These are phyloP conservation scores for Eulemur rufifrons DNA, from an alignment of 2,113 vertebrate genomes.

Conservation along the genomic window DNA sequence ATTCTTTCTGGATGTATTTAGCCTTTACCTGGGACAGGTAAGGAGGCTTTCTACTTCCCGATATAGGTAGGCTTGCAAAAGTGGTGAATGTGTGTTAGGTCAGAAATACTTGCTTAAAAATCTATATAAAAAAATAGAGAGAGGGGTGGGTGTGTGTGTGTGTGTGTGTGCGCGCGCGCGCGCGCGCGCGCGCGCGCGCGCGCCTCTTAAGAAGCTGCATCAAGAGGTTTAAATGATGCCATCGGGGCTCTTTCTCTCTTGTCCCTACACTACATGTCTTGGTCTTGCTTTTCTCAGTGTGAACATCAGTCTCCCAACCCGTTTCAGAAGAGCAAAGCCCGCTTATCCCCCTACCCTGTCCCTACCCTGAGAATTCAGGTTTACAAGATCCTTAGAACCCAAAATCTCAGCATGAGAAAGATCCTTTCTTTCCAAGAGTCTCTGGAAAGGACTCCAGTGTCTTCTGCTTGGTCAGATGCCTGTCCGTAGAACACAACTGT, in stretches of 20 bases:
- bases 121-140: background rate
- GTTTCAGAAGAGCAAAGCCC: background rate
- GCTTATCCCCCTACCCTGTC: fast-evolving
- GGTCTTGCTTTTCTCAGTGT: background rate
- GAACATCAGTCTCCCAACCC: background rate
- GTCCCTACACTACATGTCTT: background rate
- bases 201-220: background rate
- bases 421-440: background rate
- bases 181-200: too few relatives aligned
- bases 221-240: background rate
- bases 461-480: background rate
- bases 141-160: background rate
- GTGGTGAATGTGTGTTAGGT: background rate
- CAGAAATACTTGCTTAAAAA: background rate
- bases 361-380: background rate
- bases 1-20: background rate
- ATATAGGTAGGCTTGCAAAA: background rate
- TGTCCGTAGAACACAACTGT: background rate
- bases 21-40: background rate
- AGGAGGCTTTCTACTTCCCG: background rate
- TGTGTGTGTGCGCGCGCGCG: too few relatives aligned
- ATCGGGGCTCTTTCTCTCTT: background rate
- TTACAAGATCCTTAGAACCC: background rate
- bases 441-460: background rate
- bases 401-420: background rate